These are phyloP conservation scores for Hipposideros armiger DNA, from an alignment of 2,113 vertebrate species.

Conservation along the genomic window DNA sequence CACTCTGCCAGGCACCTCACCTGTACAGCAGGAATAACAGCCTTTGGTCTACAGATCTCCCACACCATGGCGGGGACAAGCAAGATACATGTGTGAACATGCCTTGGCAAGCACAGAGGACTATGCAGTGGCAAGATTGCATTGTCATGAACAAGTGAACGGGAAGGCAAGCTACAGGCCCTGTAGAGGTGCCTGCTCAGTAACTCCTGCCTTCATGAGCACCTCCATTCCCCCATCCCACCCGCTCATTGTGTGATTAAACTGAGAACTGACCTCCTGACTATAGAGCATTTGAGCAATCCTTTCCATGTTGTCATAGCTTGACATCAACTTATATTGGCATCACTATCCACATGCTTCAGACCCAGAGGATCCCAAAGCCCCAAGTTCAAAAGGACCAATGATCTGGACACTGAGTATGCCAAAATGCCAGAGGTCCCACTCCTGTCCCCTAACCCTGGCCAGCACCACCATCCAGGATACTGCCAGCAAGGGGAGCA, in stretches of 20 bases:
- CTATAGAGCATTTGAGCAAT: background rate
- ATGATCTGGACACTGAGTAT: background rate
- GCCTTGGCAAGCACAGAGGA: background rate
- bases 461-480: background rate
- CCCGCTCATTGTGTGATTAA: too few species aligned
- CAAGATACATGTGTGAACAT: background rate
- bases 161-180: background rate
- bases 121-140: too few species aligned
- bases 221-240: rapidly evolving
- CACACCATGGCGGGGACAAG: background rate
- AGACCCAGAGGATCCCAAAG: background rate
- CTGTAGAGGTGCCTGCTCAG: too few species aligned
- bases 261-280: too few species aligned
- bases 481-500: background rate
- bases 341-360: background rate
- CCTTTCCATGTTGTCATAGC: background rate
- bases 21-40: too few species aligned
- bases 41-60: background rate
- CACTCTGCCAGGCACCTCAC: background rate
- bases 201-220: background rate
- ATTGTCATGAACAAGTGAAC: background rate
- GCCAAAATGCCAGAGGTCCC: background rate
- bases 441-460: background rate
- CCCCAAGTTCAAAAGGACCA: background rate
- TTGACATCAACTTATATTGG: background rate